These are phyloP conservation scores for Ruditapes philippinarum DNA, from an alignment of 1,140 invertebrate species.

Conservation along the genomic window DNA sequence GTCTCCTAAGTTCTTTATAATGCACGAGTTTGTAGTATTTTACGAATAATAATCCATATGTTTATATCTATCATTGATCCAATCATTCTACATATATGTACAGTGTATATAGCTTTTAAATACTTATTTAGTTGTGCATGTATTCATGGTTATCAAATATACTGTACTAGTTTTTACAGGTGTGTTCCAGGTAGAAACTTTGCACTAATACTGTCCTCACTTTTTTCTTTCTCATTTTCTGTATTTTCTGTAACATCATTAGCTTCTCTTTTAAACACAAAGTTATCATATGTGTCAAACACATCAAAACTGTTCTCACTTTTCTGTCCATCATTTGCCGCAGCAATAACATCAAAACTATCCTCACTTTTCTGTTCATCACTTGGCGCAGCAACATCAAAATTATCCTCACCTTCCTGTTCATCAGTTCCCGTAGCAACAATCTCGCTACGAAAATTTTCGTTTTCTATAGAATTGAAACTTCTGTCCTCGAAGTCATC, in stretches of 20 bases:
- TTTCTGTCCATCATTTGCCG: neutral
- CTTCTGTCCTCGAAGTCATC: too few species aligned
- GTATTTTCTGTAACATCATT: neutral
- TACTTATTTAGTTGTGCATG: too few species aligned
- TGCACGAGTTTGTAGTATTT: too few species aligned
- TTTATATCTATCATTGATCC: too few species aligned
- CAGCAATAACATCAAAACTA: neutral
- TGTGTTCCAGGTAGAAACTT: slow-evolving; percentile 25
- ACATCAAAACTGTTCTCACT: slow-evolving; percentile 38
- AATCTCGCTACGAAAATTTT: slow-evolving; percentile 42
- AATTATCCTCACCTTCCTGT: neutral
- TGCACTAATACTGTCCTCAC: neutral
- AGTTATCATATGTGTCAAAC: slow-evolving; percentile 43
- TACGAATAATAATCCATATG: too few species aligned
- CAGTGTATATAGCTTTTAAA: too few species aligned
- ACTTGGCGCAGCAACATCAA: slow-evolving; percentile 32
- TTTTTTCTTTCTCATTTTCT: neutral
- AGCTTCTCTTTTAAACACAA: slow-evolving; percentile 24
- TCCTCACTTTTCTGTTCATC: slow-evolving; percentile 33
- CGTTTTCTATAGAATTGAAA: slow-evolving; percentile 55
- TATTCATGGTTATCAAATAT: too few species aligned
- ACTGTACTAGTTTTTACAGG: neutral
- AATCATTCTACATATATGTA: too few species aligned
- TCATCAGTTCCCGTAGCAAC: neutral
- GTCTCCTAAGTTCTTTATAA: too few species aligned